phyloP scores from a whole-genome alignment of 2,797 vertebrate genomes.

The Chiropotes sagulatus region DNA sequence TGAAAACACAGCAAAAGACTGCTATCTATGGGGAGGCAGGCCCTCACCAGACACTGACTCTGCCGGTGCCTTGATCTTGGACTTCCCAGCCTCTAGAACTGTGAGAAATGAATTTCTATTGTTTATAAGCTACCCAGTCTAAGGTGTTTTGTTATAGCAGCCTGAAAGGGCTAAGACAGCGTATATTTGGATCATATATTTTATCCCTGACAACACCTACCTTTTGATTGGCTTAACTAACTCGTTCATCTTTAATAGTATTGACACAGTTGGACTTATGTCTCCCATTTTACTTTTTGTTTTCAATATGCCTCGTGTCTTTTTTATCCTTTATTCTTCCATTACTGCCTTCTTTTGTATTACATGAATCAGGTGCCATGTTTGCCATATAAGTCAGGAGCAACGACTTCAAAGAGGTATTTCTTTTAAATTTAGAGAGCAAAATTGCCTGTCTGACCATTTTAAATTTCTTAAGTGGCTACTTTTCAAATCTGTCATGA shows the following conservation, averaged over 20 bases:
- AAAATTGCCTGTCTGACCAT: conserved; percentile 11
- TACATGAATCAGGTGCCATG: neutral
- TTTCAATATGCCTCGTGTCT: neutral
- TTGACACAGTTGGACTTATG: accelerated
- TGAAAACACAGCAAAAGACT: neutral
- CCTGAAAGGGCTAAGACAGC: neutral
- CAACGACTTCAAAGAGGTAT: neutral
- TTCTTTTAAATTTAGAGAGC: neutral
- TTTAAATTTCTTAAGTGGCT: conserved; percentile 33
- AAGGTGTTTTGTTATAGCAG: neutral
- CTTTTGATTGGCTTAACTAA: neutral
- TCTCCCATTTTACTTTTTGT: neutral
- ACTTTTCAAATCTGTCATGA: neutral
- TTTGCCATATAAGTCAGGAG: neutral
- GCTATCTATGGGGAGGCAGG: neutral
- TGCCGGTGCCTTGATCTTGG: neutral
- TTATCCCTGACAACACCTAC: neutral
- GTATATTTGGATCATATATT: neutral
- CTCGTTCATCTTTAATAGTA: neutral
- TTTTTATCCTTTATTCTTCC: neutral
- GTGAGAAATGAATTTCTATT: neutral
- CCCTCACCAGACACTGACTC: neutral
- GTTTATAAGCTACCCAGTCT: neutral
- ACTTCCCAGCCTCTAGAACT: neutral
- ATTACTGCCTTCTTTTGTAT: neutral